Evolutionary conservation across 2,888 invertebrate genomes (phyloP).

Genomic region (Mamestra brassicae): DNA sequence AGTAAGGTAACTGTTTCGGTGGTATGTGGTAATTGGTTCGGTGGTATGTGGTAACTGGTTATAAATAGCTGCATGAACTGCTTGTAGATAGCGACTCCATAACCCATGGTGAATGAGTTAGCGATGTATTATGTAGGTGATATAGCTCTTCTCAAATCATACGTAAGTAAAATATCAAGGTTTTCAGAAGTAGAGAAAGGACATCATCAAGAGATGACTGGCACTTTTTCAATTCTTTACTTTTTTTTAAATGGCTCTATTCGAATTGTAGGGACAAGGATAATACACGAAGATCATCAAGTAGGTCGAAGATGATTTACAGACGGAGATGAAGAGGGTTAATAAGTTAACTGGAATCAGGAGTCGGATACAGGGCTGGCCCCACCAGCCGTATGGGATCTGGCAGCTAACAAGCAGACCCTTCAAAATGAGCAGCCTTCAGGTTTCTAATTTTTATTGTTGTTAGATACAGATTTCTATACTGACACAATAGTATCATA

Average conservation of each 20-base stretch:
- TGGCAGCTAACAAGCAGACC: slow-evolving; percentile 99
- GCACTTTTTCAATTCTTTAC: slow-evolving; percentile 68
- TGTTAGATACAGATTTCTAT: no score
- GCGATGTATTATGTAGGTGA: slow-evolving; percentile 95
- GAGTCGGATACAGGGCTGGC: slow-evolving; percentile 99
- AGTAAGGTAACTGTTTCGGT: no score
- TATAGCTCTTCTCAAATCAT: slow-evolving; percentile 98
- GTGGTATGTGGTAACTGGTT: no score
- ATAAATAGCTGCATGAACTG: slow-evolving; percentile 1
- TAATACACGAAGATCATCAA: slow-evolving; percentile 99
- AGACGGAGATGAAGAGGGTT: slow-evolving; percentile 98
- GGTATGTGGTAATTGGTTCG: no score
- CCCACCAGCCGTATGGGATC: slow-evolving; percentile 99
- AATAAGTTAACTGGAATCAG: slow-evolving; percentile 98
- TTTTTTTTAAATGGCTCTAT: slow-evolving; percentile 15
- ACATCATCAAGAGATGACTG: slow-evolving; percentile 74
- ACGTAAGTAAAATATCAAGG: slow-evolving; percentile 93
- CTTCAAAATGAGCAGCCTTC: slow-evolving; percentile 99
- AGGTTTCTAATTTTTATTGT: slow-evolving; percentile 88
- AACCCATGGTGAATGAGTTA: slow-evolving; percentile 44
- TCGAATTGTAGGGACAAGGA: slow-evolving; percentile 95
- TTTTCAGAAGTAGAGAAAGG: slow-evolving; percentile 1
- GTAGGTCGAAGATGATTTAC: slow-evolving; percentile 98
- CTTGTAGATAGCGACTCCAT: slow-evolving; percentile 22
- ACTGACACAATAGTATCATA: neutral